phyloP scores from a whole-genome alignment of 2,113 vertebrate genomes.

The Grantiella picta region DNA sequence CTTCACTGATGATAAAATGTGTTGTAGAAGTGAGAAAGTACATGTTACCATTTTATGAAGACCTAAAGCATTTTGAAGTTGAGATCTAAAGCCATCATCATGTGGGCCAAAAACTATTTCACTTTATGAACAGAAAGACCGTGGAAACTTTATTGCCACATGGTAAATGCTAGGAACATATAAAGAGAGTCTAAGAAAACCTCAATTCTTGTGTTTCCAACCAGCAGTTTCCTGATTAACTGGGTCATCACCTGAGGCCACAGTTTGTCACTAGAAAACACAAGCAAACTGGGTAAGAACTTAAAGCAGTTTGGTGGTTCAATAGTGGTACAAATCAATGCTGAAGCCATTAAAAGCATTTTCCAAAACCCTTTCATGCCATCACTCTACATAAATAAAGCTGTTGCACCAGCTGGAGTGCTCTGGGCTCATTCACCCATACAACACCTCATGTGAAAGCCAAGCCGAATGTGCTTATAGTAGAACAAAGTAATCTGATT shows the following conservation, averaged over 20 bases:
- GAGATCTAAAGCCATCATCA: not conserved
- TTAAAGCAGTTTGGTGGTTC: not conserved
- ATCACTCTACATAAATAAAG: slow-evolving; percentile 60
- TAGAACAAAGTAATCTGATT: slow-evolving; percentile 55
- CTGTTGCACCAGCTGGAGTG: slow-evolving; percentile 61
- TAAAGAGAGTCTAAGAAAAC: not conserved
- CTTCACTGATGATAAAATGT: not conserved
- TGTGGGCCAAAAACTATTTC: not conserved
- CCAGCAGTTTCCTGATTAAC: not conserved
- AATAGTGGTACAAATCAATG: not conserved
- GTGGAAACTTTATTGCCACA: not conserved
- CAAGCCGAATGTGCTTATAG: slow-evolving; percentile 29
- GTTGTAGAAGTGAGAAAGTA: not conserved
- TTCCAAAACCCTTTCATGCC: slow-evolving; percentile 41
- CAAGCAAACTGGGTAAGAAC: not conserved
- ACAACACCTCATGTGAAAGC: slow-evolving; percentile 47
- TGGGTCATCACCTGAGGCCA: not conserved
- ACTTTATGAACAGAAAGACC: not conserved
- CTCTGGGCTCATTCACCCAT: slow-evolving; percentile 60
- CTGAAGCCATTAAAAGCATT: slow-evolving; percentile 48
- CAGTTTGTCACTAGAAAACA: not conserved
- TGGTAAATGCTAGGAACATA: not conserved
- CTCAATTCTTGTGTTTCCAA: not conserved
- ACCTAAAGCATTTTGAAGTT: not conserved
- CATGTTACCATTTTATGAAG: not conserved